Evolutionary conservation across 2,113 vertebrate species (phyloP).

Genomic region (Potamarius usumacintae): DNA sequence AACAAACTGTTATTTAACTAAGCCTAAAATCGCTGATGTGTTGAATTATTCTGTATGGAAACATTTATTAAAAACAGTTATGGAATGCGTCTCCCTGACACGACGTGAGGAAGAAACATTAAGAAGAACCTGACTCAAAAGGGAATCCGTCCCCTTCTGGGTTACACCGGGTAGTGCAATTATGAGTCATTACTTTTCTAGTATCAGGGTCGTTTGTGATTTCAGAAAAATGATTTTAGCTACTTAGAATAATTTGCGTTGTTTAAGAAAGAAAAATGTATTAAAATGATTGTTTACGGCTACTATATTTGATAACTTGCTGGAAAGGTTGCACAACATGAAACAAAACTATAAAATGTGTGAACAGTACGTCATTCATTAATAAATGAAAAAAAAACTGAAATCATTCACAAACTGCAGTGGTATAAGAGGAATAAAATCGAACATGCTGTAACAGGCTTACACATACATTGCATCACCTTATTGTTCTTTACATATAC

Average conservation of each 20-base stretch:
- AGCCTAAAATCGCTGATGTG: background rate
- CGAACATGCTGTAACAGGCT: background rate
- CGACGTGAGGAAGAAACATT: background rate
- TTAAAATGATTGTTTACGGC: no score
- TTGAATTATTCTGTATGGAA: background rate
- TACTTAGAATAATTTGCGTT: background rate
- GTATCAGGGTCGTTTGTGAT: background rate
- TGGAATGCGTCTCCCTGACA: background rate
- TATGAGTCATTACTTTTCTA: background rate
- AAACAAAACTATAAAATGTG: no score
- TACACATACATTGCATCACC: background rate
- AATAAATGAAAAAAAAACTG: no score
- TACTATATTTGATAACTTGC: no score
- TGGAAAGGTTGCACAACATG: no score
- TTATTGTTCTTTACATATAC: background rate
- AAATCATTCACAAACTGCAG: background rate
- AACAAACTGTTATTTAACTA: background rate
- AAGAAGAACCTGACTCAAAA: background rate
- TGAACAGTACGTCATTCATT: no score
- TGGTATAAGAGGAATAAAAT: background rate
- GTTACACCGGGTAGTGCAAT: background rate
- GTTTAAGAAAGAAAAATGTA: background rate
- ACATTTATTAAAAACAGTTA: background rate
- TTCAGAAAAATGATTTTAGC: background rate
- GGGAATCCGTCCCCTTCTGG: background rate